These are phyloP conservation scores for Acipenser transmontanus DNA, from an alignment of 2,797 vertebrate genomes.

Conservation along the genomic window DNA sequence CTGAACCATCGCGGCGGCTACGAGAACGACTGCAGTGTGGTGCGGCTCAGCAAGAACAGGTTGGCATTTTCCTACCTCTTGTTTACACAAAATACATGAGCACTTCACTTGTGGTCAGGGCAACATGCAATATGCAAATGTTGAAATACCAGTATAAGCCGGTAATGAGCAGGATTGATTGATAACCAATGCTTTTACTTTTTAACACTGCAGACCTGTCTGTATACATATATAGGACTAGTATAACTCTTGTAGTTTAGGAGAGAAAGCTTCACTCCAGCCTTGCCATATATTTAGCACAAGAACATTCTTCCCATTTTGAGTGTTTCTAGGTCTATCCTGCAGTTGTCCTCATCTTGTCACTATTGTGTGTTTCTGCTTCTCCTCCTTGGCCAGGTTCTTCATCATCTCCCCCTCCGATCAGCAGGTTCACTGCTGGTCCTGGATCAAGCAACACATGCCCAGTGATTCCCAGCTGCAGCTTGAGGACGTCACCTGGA, in stretches of 20 bases:
- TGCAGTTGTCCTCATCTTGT: neutral
- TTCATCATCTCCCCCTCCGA: conserved; percentile 97
- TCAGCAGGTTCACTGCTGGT: conserved; percentile 96
- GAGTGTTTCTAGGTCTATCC: neutral
- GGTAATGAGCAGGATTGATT: too few species aligned
- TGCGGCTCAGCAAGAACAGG: conserved; percentile 91
- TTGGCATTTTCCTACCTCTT: conserved; percentile 27
- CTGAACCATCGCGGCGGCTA: conserved; percentile 88
- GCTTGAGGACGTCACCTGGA: conserved; percentile 95
- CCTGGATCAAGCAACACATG: conserved; percentile 90
- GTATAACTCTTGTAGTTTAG: too few species aligned
- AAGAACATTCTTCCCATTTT: too few species aligned
- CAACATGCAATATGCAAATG: too few species aligned
- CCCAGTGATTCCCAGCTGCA: conserved; percentile 75
- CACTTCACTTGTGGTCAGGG: too few species aligned
- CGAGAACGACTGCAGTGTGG: conserved; percentile 95
- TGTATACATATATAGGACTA: too few species aligned
- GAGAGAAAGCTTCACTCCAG: too few species aligned
- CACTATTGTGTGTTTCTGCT: conserved; percentile 18
- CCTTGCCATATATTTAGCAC: too few species aligned
- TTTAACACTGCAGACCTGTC: too few species aligned
- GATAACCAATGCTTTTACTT: too few species aligned
- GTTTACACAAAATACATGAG: neutral
- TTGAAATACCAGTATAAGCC: too few species aligned
- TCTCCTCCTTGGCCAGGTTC: conserved; percentile 59